A percentile compares a stretch with the other conserved stretches of the same genome.
These are phyloP conservation scores for Aplysia californica DNA, from an alignment of 1,140 invertebrate genomes.

Conservation along the genomic window DNA sequence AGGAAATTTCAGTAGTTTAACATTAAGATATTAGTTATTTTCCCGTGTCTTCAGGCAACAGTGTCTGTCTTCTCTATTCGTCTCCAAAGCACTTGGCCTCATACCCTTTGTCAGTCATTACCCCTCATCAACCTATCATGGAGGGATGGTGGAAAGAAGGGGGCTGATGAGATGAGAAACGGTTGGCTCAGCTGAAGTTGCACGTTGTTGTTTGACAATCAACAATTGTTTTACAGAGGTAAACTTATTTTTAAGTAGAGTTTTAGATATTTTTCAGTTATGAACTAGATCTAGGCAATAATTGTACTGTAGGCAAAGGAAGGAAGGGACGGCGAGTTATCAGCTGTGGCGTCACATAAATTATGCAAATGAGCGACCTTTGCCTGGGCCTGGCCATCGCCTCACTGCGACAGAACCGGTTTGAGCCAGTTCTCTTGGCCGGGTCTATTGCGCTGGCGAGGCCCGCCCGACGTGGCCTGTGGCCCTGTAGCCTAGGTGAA, in stretches of 20 bases:
- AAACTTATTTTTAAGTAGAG: conserved; percentile 17
- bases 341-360: conserved; percentile 6
- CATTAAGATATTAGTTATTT: conserved; percentile 10
- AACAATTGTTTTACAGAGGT: conserved; percentile 5
- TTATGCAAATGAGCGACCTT: conserved; percentile 8
- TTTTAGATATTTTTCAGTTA: conserved; percentile 4
- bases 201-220: not conserved
- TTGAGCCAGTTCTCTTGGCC: not conserved
- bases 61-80: conserved; percentile 11
- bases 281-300: not conserved
- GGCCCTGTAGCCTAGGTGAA: too few relatives aligned
- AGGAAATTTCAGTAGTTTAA: conserved; percentile 11
- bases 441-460: not conserved
- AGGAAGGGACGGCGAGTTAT: not conserved
- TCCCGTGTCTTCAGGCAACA: conserved; percentile 4
- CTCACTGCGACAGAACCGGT: not conserved
- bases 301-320: not conserved
- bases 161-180: not conserved
- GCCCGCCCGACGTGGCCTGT: too few relatives aligned
- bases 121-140: not conserved
- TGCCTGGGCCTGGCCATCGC: not conserved
- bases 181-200: too few relatives aligned
- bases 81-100: not conserved
- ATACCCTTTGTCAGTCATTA: not conserved
- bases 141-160: not conserved